Evolutionary conservation across 1,140 invertebrate genomes (phyloP).

Genomic region (Lasaia peninsularis): DNA sequence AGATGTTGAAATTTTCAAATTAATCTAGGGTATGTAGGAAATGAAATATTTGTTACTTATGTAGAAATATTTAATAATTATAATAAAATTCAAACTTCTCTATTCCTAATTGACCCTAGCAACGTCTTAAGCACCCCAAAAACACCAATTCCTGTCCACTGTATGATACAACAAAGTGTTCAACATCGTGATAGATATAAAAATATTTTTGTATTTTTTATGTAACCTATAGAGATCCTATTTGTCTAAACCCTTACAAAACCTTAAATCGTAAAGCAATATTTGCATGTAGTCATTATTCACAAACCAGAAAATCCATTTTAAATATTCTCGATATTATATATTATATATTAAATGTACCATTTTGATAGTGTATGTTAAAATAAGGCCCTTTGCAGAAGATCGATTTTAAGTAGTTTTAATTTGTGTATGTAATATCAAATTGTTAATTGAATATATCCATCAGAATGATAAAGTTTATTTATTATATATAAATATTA

Average conservation of each 20-base stretch:
- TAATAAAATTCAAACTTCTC: slow-evolving; percentile 13
- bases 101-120: not conserved
- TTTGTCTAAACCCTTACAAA: slow-evolving; percentile 28
- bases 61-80: slow-evolving; percentile 20
- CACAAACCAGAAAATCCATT: not conserved
- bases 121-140: not conserved
- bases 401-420: too few species aligned
- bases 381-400: too few species aligned
- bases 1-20: slow-evolving; percentile 56
- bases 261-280: slow-evolving; percentile 7
- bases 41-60: slow-evolving; percentile 33
- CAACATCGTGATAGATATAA: slow-evolving; percentile 68
- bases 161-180: slow-evolving; percentile 58
- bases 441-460: too few species aligned
- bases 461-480: too few species aligned
- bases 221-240: slow-evolving; percentile 41
- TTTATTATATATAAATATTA: too few species aligned
- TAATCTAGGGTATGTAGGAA: slow-evolving; percentile 39
- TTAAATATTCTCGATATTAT: not conserved
- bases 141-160: slow-evolving; percentile 22
- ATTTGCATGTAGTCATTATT: slow-evolving; percentile 18
- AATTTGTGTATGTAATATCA: too few species aligned
- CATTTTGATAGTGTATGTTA: too few species aligned
- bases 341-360: not conserved
- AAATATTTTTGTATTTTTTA: slow-evolving; percentile 72